These are phyloP conservation scores for Halyomorpha halys DNA, from an alignment of 1,140 invertebrate species.

Conservation along the genomic window DNA sequence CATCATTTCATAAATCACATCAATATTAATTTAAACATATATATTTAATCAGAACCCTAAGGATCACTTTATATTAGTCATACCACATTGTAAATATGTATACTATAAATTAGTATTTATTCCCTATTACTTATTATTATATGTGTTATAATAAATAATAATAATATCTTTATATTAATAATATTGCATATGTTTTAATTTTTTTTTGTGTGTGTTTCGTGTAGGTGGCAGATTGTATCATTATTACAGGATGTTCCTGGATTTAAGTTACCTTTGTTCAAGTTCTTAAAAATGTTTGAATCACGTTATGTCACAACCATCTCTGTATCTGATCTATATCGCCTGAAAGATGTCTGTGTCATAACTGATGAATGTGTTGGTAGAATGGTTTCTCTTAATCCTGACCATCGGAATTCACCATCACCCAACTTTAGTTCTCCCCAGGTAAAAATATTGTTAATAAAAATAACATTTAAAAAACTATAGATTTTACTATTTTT, in stretches of 20 bases:
- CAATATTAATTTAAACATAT: too few relatives aligned
- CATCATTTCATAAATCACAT: too few relatives aligned
- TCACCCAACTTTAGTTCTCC: constrained; percentile 36
- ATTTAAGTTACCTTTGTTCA: constrained; percentile 66
- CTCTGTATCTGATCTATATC: constrained; percentile 68
- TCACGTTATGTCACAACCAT: constrained; percentile 67
- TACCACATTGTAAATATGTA: too few relatives aligned
- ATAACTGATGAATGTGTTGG: constrained; percentile 59
- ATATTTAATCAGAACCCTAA: too few relatives aligned
- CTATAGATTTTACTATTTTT: too few relatives aligned
- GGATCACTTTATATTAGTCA: too few relatives aligned
- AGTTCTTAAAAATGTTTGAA: constrained; percentile 76
- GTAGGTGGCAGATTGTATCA: constrained; percentile 43
- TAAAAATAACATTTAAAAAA: neutral
- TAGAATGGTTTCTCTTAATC: constrained; percentile 48
- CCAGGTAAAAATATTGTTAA: constrained; percentile 2
- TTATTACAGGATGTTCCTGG: constrained; percentile 59
- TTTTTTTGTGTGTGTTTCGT: constrained; percentile 26
- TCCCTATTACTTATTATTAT: too few relatives aligned
- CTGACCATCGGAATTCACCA: constrained; percentile 39
- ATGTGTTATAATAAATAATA: too few relatives aligned
- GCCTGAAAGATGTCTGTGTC: constrained; percentile 65
- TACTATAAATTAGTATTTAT: too few relatives aligned
- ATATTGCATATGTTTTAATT: too few relatives aligned
- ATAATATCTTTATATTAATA: too few relatives aligned